Base-by-base conservation (phyloP, 2,113 vertebrate species). In the Pogona vitticeps region DNA sequence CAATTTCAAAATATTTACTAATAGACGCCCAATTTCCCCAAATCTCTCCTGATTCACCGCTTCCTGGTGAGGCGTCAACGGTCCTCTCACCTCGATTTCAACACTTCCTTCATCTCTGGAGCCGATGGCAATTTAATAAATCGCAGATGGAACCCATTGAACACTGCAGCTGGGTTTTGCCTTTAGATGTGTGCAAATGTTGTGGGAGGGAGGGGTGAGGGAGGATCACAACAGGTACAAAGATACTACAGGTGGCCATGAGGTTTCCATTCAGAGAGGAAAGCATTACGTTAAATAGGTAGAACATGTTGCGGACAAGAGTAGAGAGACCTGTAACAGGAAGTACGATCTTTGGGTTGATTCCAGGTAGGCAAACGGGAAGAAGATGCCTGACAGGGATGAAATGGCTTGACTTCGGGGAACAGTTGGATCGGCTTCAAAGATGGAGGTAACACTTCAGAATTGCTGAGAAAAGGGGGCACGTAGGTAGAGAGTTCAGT, bases 61-160 rank as follows among this genome's bases (percentile, higher is more conserved):
- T 67, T 12, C 4, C n/a, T 9, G 56, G 0, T 0, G 85, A 76
- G 58, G 83, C 10, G 0, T 0, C 33, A 28, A 20, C 2, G 0
- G 65, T 73, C 36, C 33, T 77, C 23, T 58, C 33, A 0, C 0
- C 58, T 88, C 59, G 76, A 42, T 33, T 46, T n/a, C 36, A 40
- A 59, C 8, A 20, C n/a, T 36, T 36, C 17, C 52, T 86, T 46
- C 36, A 61, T 75, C 40, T 31, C 40, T 23, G 31, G 33, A 18
- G 10, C 52, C 23, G 40, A 38, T 15, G 84, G 9, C 6, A 14
- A 23, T 28, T 86, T 61, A 76, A 21, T 21, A 33, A 77, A 21
- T 23, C 21, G 33, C n/a, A 56, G 83, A 8, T 12, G 31, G 46
- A 2, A 33, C 21, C 36, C 23, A 28, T 33, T 31, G 18, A 70